Conservation (phyloP, 2,113 vertebrate genomes). For the Laticauda colubrina region DNA sequence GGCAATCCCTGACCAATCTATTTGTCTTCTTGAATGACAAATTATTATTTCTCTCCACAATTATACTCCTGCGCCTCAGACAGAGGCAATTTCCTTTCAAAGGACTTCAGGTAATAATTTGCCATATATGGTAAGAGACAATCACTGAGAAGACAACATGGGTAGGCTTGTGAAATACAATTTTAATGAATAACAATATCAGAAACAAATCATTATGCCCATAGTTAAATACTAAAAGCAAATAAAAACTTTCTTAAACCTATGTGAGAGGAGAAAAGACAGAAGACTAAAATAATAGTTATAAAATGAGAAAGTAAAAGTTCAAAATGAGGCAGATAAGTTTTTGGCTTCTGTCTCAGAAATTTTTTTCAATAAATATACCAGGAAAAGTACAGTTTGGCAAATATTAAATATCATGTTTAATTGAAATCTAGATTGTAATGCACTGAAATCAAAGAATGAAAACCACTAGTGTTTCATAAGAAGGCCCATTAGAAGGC, state of each 20-base stretch:
- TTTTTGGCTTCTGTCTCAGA: conserved; percentile 60
- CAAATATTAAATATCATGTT: conserved; percentile 64
- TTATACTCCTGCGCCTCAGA: not conserved
- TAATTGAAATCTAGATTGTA: conserved; percentile 68
- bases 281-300: conserved; percentile 44
- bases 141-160: conserved; percentile 45
- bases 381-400: conserved; percentile 69
- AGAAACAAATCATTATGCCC: conserved; percentile 53
- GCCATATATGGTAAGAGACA: conserved; percentile 62
- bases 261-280: conserved; percentile 38
- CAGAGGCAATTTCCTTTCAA: conserved; percentile 38
- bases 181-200: conserved; percentile 55
- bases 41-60: not conserved
- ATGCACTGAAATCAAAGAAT: conserved; percentile 55
- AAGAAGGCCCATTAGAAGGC: conserved; percentile 44
- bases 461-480: conserved; percentile 57
- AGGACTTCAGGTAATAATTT: conserved; percentile 56
- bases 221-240: conserved; percentile 34
- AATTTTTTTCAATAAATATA: conserved; percentile 74
- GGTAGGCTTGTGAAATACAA: conserved; percentile 39
- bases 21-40: conserved; percentile 18
- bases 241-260: conserved; percentile 2
- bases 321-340: conserved; percentile 1
- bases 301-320: not conserved
- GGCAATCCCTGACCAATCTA: not conserved